phyloP scores from a whole-genome alignment of 2,113 vertebrate genomes.

The Vicugna pacos region DNA sequence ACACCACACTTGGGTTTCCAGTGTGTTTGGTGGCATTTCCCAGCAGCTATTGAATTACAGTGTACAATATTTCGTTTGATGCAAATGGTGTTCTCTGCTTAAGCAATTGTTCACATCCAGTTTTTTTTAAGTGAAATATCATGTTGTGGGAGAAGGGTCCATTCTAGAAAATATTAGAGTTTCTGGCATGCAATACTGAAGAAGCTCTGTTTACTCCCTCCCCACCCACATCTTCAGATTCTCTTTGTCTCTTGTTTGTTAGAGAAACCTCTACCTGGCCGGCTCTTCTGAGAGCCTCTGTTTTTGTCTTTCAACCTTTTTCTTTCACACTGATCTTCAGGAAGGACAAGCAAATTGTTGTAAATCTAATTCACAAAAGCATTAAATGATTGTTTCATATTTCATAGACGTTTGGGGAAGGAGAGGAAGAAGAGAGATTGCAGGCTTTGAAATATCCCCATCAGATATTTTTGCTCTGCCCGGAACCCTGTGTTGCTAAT shows the following conservation, averaged over 20 bases:
- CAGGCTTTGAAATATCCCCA: constrained; percentile 2
- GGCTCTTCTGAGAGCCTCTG: neutral
- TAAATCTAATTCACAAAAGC: neutral
- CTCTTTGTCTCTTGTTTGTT: neutral
- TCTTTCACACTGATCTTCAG: neutral
- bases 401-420: neutral
- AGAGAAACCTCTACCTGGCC: neutral
- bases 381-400: neutral
- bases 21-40: neutral
- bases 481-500: neutral
- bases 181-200: neutral
- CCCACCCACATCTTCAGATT: neutral
- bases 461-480: constrained; percentile 8
- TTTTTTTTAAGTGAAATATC: neutral
- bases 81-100: neutral
- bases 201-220: neutral
- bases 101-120: neutral
- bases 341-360: constrained; percentile 9
- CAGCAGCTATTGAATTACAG: neutral
- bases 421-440: constrained; percentile 11
- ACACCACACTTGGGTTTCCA: neutral
- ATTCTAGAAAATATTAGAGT: neutral
- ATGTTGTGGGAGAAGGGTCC: neutral
- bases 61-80: neutral
- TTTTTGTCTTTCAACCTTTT: neutral